These are phyloP conservation scores for Chelonoidis abingdonii DNA, from an alignment of 2,113 vertebrate species.

Conservation along the genomic window DNA sequence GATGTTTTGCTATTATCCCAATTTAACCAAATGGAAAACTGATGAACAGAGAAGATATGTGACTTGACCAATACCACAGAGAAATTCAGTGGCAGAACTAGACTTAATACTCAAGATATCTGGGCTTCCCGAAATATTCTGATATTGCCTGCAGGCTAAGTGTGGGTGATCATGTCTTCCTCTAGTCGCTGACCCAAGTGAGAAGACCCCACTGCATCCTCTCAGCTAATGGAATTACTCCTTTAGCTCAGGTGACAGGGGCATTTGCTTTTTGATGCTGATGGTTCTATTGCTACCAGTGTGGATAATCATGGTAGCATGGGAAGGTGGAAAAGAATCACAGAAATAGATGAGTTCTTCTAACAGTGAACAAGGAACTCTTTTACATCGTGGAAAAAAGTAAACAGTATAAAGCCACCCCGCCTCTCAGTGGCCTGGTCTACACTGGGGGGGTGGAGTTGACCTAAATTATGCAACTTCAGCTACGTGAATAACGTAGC, in stretches of 20 bases:
- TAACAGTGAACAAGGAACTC: not conserved
- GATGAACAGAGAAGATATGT: not conserved
- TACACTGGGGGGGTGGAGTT: no score
- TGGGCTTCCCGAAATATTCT: not conserved
- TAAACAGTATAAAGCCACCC: not conserved
- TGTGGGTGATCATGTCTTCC: not conserved
- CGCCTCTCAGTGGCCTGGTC: not conserved
- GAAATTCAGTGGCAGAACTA: not conserved
- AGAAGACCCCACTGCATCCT: not conserved
- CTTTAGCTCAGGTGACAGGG: not conserved
- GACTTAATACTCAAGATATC: not conserved
- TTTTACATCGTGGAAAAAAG: not conserved
- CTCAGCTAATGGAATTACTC: not conserved
- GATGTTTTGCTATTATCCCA: not conserved
- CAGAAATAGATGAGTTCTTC: not conserved
- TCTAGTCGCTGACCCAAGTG: not conserved
- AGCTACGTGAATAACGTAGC: no score
- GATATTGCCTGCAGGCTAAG: not conserved
- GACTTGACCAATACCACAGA: not conserved
- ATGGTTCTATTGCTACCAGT: not conserved
- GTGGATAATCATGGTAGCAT: not conserved
- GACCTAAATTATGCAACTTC: no score
- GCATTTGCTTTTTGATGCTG: not conserved
- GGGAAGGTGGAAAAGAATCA: not conserved
- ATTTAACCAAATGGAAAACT: not conserved